phyloP scores from a whole-genome alignment of 1,140 invertebrate species.

The Ylistrum balloti region DNA sequence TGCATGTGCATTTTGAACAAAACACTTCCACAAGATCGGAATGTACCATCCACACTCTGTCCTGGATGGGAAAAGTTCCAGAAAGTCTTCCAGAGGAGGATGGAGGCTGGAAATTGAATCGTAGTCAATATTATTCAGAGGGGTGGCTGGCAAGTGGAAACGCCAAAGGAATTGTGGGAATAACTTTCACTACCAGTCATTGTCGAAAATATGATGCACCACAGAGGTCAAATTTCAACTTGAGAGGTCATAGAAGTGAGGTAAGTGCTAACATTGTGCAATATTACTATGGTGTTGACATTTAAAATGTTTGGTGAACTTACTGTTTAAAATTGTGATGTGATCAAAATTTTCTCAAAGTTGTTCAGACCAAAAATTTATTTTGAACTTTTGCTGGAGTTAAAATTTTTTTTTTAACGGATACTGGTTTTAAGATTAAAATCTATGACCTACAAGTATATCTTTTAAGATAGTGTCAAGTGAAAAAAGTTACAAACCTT shows the following conservation, averaged over 20 bases:
- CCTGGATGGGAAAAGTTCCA: slow-evolving; percentile 99
- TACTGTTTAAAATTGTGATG: too few relatives aligned
- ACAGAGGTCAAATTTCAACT: slow-evolving; percentile 97
- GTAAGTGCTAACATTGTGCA: slow-evolving; percentile 86
- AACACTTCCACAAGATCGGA: slow-evolving; percentile 96
- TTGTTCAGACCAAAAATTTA: too few relatives aligned
- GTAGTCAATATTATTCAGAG: slow-evolving; percentile 98
- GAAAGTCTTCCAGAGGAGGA: slow-evolving; percentile 91
- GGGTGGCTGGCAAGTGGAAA: slow-evolving; percentile 99
- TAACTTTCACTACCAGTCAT: slow-evolving; percentile 97
- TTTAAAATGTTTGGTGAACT: too few relatives aligned
- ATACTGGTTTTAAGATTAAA: too few relatives aligned
- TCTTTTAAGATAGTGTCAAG: too few relatives aligned
- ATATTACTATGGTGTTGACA: too few relatives aligned
- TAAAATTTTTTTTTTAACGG: too few relatives aligned
- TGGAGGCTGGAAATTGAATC: slow-evolving; percentile 91
- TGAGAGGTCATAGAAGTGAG: slow-evolving; percentile 97
- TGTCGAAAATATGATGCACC: slow-evolving; percentile 83
- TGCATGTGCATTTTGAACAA: slow-evolving; percentile 91
- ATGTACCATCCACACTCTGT: slow-evolving; percentile 96
- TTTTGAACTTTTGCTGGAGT: too few relatives aligned
- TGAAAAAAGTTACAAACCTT: too few relatives aligned
- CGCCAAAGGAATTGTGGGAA: slow-evolving; percentile 95
- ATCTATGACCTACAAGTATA: too few relatives aligned
- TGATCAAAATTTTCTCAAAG: too few relatives aligned